Percentiles rank a stretch among this genome's conserved stretches.
These are phyloP conservation scores for Frankliniella intonsa DNA, from an alignment of 2,888 invertebrate species.

Conservation along the genomic window DNA sequence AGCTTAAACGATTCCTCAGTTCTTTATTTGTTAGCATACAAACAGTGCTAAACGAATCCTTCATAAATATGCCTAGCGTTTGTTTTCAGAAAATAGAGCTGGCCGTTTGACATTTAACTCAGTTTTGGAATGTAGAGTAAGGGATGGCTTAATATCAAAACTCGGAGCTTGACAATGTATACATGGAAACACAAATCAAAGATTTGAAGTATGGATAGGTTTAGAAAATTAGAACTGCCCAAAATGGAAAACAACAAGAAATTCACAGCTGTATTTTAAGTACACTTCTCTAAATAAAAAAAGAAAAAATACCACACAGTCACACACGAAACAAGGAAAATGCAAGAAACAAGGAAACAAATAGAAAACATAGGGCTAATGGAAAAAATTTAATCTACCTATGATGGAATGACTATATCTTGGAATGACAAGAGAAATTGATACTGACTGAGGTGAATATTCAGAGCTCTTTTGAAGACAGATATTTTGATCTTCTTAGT, in stretches of 20 bases:
- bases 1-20: background rate
- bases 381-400: background rate
- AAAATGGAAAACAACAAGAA: background rate
- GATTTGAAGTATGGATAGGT: background rate
- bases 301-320: background rate
- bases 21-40: slow-evolving; percentile 20
- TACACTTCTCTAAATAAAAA: background rate
- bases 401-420: background rate
- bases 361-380: background rate
- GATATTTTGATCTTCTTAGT: background rate
- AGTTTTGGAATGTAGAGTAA: background rate
- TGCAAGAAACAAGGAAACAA: slow-evolving; percentile 15
- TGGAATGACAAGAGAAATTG: slow-evolving; percentile 6
- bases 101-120: background rate
- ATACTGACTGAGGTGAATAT: background rate
- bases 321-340: slow-evolving; percentile 14
- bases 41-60: background rate
- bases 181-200: background rate
- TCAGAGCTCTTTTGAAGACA: background rate
- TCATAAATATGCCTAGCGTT: background rate
- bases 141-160: background rate
- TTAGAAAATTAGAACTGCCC: background rate
- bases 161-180: background rate
- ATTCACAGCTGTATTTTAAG: slow-evolving; percentile 1
- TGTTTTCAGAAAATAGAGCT: background rate